Evolutionary conservation across 2,113 vertebrate genomes (phyloP).

Genomic region (Salvelinus sp.): DNA sequence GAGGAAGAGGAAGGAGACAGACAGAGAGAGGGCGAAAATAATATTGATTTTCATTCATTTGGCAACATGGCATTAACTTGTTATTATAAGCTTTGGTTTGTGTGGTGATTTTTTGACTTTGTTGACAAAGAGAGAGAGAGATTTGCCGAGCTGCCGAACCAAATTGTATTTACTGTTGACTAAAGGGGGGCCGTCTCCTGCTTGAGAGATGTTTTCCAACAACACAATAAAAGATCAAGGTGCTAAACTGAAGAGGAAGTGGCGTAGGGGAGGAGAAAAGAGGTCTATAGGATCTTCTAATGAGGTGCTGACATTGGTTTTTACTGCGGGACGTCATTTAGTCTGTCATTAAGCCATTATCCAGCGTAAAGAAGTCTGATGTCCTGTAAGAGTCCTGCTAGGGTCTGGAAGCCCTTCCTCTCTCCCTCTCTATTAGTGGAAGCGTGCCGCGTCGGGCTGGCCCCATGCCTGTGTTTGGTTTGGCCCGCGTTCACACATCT

Average conservation of each 20-base stretch:
- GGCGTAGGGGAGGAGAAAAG: neutral
- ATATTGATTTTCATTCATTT: slow-evolving; percentile 33
- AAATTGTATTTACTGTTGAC: slow-evolving; percentile 31
- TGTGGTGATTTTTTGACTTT: slow-evolving; percentile 9
- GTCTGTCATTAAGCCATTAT: slow-evolving; percentile 68
- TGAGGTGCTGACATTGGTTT: slow-evolving; percentile 59
- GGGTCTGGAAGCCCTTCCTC: slow-evolving; percentile 71
- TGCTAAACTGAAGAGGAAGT: slow-evolving; percentile 29
- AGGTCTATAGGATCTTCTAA: slow-evolving; percentile 53
- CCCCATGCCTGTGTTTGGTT: slow-evolving; percentile 90
- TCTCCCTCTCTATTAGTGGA: slow-evolving; percentile 82
- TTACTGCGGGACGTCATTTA: slow-evolving; percentile 63
- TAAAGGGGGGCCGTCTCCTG: slow-evolving; percentile 27
- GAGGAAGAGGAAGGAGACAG: neutral
- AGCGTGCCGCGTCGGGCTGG: slow-evolving; percentile 85
- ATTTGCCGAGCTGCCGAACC: neutral
- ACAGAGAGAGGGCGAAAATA: too few relatives aligned
- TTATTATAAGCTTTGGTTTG: slow-evolving; percentile 10
- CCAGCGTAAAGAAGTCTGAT: slow-evolving; percentile 58
- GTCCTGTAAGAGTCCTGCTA: slow-evolving; percentile 58
- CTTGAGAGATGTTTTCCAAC: slow-evolving; percentile 33
- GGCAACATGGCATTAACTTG: slow-evolving; percentile 33
- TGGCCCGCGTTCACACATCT: slow-evolving; percentile 81
- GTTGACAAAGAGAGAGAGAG: neutral
- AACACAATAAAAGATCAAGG: slow-evolving; percentile 28